Conservation (phyloP, 2,113 vertebrate genomes). For the Phainopepla nitens region DNA sequence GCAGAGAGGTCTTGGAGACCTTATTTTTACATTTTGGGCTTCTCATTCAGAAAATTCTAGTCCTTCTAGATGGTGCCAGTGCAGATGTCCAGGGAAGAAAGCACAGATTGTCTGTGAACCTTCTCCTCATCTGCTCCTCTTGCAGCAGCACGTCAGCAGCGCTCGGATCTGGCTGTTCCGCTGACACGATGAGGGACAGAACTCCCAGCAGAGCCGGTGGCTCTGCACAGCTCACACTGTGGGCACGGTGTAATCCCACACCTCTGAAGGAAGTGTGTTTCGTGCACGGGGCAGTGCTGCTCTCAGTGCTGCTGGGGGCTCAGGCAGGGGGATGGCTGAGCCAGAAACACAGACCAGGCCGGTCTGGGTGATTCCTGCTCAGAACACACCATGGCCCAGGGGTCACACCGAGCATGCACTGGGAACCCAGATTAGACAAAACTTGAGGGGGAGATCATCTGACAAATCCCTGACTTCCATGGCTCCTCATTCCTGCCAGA, state of each 20-base stretch:
- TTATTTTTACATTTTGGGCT: background rate
- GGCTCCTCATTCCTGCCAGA: background rate
- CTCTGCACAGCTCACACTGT: background rate
- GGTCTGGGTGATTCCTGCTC: background rate
- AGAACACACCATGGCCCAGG: no score
- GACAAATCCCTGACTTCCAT: rapidly evolving
- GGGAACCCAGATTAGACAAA: background rate
- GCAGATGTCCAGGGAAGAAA: background rate
- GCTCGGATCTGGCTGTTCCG: background rate
- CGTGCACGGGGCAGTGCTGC: no score
- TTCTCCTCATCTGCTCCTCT: background rate
- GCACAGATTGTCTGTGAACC: background rate
- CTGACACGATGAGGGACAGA: rapidly evolving
- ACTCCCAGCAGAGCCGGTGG: background rate
- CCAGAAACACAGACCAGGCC: background rate
- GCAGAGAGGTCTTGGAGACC: background rate
- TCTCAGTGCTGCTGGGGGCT: background rate
- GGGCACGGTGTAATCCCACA: background rate
- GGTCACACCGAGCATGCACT: background rate
- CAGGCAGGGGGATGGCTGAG: background rate
- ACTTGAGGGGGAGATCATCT: background rate
- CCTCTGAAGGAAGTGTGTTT: background rate
- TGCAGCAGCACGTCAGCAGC: rapidly evolving
- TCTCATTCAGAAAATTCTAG: background rate
- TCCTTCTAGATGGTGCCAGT: background rate